These are phyloP conservation scores for Manis pentadactyla DNA, from an alignment of 2,797 vertebrate species.

Conservation along the genomic window DNA sequence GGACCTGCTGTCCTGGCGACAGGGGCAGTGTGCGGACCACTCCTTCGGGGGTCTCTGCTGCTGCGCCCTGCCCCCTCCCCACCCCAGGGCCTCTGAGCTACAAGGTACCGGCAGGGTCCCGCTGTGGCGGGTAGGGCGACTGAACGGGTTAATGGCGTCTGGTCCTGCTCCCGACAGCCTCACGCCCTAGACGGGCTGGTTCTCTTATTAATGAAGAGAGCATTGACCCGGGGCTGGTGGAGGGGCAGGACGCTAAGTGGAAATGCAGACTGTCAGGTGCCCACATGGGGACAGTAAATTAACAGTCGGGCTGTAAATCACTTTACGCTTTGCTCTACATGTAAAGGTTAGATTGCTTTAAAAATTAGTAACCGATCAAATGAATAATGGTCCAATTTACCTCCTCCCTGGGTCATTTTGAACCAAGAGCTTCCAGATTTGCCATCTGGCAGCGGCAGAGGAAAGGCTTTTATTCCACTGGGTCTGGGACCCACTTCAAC, in stretches of 20 bases:
- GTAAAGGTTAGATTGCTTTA: slow-evolving; percentile 46
- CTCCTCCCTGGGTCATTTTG: not conserved
- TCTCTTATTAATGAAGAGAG: slow-evolving; percentile 69
- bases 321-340: not conserved
- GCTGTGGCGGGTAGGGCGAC: slow-evolving; percentile 60
- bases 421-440: rapidly evolving
- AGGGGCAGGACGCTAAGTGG: slow-evolving; percentile 35
- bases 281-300: slow-evolving; percentile 39
- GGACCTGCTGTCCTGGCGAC: too few relatives aligned
- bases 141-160: slow-evolving; percentile 60
- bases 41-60: not conserved
- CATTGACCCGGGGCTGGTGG: not conserved
- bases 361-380: slow-evolving; percentile 60
- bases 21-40: rapidly evolving
- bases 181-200: slow-evolving; percentile 65
- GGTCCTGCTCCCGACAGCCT: slow-evolving; percentile 73
- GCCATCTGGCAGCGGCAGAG: not conserved
- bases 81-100: not conserved
- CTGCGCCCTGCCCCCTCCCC: rapidly evolving
- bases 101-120: not conserved
- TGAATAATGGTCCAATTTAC: not conserved
- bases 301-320: slow-evolving; percentile 61
- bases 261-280: not conserved
- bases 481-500: not conserved
- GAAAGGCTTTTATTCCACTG: not conserved